These are phyloP conservation scores for Ophthalmolycus amberensis DNA, from an alignment of 2,113 vertebrate species.

Conservation along the genomic window DNA sequence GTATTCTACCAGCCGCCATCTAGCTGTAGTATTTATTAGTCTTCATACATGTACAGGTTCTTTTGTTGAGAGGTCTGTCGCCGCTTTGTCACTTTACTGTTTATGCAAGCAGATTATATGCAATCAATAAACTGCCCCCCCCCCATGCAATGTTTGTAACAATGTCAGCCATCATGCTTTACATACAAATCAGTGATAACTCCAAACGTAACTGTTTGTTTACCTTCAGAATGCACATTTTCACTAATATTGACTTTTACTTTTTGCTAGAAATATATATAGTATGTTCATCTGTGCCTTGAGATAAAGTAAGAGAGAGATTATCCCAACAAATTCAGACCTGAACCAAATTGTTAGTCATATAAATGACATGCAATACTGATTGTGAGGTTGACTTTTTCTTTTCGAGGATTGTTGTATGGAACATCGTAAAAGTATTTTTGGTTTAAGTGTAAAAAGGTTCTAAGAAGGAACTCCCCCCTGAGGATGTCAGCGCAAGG, in stretches of 20 bases:
- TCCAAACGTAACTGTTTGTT: conserved; percentile 27
- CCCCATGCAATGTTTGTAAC: conserved; percentile 12
- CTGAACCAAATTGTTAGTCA: conserved; percentile 1
- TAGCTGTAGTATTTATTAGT: conserved; percentile 63
- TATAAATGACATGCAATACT: conserved; percentile 32
- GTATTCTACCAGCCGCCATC: conserved; percentile 29
- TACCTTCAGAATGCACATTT: conserved; percentile 32
- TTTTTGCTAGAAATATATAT: conserved; percentile 16
- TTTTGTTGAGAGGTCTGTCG: conserved; percentile 43
- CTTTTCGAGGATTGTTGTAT: background rate
- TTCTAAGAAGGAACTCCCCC: conserved; percentile 14
- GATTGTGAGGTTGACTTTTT: conserved; percentile 31
- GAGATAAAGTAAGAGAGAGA: conserved; percentile 6
- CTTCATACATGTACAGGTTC: conserved; percentile 28
- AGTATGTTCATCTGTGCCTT: conserved; percentile 62
- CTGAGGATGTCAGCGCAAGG: conserved; percentile 28
- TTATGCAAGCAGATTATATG: conserved; percentile 58
- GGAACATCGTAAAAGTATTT: conserved; percentile 35
- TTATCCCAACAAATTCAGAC: conserved; percentile 14
- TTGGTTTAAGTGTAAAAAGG: conserved; percentile 14
- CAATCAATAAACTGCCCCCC: conserved; percentile 33
- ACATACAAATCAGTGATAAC: background rate
- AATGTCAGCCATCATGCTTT: background rate
- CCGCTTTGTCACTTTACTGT: conserved; percentile 59
- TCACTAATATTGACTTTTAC: conserved; percentile 9